A percentile compares a stretch with the other conserved stretches of the same genome.
phyloP scores from a whole-genome alignment of 2,888 invertebrate genomes.

The Drosophila suboccidentalis region DNA sequence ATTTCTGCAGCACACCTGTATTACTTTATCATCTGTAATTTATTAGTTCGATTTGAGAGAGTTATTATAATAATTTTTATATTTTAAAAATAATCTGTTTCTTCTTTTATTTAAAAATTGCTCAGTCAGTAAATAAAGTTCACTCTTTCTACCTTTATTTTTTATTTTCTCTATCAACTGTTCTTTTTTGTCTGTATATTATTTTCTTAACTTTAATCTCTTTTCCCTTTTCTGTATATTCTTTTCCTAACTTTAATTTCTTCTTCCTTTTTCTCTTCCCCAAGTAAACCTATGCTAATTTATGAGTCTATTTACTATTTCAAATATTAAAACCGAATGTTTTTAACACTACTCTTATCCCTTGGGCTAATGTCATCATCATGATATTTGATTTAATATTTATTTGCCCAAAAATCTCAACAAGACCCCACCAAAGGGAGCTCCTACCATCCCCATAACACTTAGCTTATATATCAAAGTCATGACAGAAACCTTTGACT shows the following conservation, averaged over 20 bases:
- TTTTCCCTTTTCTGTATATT: background rate
- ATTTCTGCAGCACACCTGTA: too few relatives aligned
- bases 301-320: background rate
- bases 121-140: background rate
- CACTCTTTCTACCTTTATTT: background rate
- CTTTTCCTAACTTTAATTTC: background rate
- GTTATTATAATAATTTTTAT: background rate
- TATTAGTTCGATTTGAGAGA: background rate
- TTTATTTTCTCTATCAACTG: background rate
- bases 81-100: background rate
- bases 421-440: too few relatives aligned
- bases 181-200: too few relatives aligned
- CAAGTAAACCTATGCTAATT: background rate
- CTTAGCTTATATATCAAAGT: conserved; percentile 28
- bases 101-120: background rate
- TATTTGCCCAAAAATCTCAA: conserved; percentile 3
- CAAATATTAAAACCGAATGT: background rate
- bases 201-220: too few relatives aligned
- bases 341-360: background rate
- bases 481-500: background rate
- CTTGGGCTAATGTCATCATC: conserved; percentile 4
- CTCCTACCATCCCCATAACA: background rate
- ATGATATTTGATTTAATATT: conserved; percentile 16
- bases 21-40: too few relatives aligned
- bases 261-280: background rate